phyloP scores from a whole-genome alignment of 1,140 invertebrate species.

The Cydia amplana region DNA sequence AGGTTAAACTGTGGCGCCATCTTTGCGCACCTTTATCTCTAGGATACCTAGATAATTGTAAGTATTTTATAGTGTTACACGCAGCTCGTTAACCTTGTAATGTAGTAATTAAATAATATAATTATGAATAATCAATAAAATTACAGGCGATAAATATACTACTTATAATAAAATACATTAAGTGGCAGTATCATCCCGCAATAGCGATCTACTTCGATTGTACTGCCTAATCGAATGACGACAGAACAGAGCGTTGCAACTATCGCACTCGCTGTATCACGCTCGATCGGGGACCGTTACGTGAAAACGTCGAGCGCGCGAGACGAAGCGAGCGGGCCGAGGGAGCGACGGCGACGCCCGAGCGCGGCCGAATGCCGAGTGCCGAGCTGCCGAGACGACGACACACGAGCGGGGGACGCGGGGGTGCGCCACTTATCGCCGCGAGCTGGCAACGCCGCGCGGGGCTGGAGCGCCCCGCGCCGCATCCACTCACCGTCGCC shows the following conservation, averaged over 20 bases:
- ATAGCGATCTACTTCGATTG: conserved; percentile 47
- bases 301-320: conserved; percentile 74
- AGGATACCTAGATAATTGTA: background rate
- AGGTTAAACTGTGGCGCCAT: background rate
- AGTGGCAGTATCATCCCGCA: conserved; percentile 37
- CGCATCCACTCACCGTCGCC: conserved; percentile 77
- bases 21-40: background rate
- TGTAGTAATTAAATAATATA: background rate
- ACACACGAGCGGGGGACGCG: conserved; percentile 65
- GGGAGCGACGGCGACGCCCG: conserved; percentile 67
- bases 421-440: conserved; percentile 78
- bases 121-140: background rate
- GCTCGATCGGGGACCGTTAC: conserved; percentile 79
- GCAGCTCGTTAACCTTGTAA: too few relatives aligned
- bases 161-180: background rate
- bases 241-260: conserved; percentile 53
- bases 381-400: conserved; percentile 69
- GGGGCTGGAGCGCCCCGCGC: conserved; percentile 72
- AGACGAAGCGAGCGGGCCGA: conserved; percentile 64
- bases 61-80: background rate
- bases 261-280: conserved; percentile 69
- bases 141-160: background rate
- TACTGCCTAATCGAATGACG: conserved; percentile 49
- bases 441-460: conserved; percentile 75
- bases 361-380: conserved; percentile 65